A percentile compares a stretch with the other conserved stretches of the same genome.
phyloP scores from a whole-genome alignment of 2,113 vertebrate genomes.

The Nanger granti region DNA sequence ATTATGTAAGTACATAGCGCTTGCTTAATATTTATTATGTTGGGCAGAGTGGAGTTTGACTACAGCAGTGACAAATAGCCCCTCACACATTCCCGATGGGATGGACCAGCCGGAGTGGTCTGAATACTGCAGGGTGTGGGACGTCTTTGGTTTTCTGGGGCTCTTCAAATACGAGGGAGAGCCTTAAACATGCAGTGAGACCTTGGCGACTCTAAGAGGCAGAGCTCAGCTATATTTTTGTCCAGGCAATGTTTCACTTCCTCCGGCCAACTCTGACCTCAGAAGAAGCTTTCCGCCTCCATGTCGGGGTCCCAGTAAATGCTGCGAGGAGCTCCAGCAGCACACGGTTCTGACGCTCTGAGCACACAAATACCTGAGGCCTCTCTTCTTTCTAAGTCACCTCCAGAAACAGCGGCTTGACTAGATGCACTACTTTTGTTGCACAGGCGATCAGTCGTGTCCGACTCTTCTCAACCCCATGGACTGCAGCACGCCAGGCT shows the following conservation, averaged over 20 bases:
- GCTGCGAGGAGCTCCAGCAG: fast-evolving
- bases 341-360: neutral
- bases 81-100: neutral
- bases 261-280: neutral
- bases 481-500: neutral
- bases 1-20: slow-evolving; percentile 56
- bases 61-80: neutral
- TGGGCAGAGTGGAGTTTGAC: slow-evolving; percentile 39
- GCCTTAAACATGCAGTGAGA: fast-evolving
- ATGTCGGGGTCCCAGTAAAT: neutral
- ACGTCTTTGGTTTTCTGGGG: neutral
- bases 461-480: neutral
- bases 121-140: neutral
- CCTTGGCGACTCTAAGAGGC: neutral
- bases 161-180: neutral
- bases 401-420: neutral
- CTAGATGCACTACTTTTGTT: too few species aligned
- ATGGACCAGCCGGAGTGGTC: fast-evolving
- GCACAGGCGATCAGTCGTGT: fast-evolving
- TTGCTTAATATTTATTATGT: slow-evolving; percentile 39
- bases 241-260: neutral
- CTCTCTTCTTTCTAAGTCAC: neutral
- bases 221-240: neutral
- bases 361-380: neutral
- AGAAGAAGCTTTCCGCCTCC: neutral